A percentile compares a stretch with the other conserved stretches of the same genome.
phyloP scores from a whole-genome alignment of 1,140 invertebrate genomes.

The Bombus cullumanus region DNA sequence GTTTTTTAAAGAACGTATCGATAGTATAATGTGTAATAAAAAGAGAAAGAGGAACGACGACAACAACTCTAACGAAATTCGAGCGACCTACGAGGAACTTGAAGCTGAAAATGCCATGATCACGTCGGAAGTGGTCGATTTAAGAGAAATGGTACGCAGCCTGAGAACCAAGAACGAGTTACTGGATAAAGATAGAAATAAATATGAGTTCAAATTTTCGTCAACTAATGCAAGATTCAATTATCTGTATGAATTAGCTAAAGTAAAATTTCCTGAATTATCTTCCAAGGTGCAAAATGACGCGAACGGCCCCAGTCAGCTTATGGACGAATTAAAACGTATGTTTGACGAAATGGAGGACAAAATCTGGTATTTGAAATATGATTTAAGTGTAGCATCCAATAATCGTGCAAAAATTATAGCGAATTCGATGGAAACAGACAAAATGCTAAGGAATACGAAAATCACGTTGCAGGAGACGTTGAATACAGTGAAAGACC shows the following conservation, averaged over 20 bases:
- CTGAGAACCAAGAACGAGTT: slow-evolving; percentile 61
- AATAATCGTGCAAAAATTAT: not conserved
- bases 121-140: slow-evolving; percentile 50
- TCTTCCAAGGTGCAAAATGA: not conserved
- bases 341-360: slow-evolving; percentile 43
- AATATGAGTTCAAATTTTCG: slow-evolving; percentile 58
- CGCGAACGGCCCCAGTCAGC: not conserved
- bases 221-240: slow-evolving; percentile 51
- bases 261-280: not conserved
- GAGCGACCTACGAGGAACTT: slow-evolving; percentile 38
- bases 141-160: slow-evolving; percentile 56
- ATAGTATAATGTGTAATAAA: slow-evolving; percentile 55
- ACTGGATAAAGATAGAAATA: slow-evolving; percentile 65
- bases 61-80: slow-evolving; percentile 16
- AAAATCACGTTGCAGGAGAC: slow-evolving; percentile 23
- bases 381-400: slow-evolving; percentile 10
- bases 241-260: not conserved
- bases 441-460: slow-evolving; percentile 48
- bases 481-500: slow-evolving; percentile 7
- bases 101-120: slow-evolving; percentile 59
- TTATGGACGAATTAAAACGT: not conserved
- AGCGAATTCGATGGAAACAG: slow-evolving; percentile 46
- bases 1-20: slow-evolving; percentile 70
- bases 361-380: slow-evolving; percentile 21
- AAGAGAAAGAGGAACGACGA: slow-evolving; percentile 68